Evolutionary conservation across 2,113 vertebrate genomes (phyloP), one percentile per base, ranked within the genome.

Genomic region (Dicentrarchus labrax): DNA sequence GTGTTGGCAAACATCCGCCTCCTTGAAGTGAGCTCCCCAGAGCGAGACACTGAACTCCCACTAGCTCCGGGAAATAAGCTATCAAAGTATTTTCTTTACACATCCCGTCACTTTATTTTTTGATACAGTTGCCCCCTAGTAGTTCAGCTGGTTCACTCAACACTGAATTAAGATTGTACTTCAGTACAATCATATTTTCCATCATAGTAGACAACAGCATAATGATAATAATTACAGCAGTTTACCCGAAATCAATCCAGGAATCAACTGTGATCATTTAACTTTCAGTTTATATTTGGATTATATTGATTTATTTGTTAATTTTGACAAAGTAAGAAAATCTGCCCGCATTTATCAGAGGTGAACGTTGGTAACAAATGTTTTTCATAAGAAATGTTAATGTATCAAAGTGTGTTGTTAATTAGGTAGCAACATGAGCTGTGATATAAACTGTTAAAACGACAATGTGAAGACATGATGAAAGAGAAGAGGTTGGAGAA

Each of bases 1-100:
- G 7, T n/a, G 2, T 39, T 80, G 59, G 47, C 72, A 82, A 75
- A 62, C 66, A 59, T 50, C 79, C 2, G 2, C 19, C 60, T 16
- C 17, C 41, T 43, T 72, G 19, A 76, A 62, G 19, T 56, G 2
- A 72, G 15, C 39, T 39, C 30, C 30, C 43, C 9, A 3, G 11
- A 59, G n/a, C 13, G 2, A 59, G 6, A 48, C 16, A 11, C 62
- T 38, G 43, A 51, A 64, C 36, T 45, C 2, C 1, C 12, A 17
- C 24, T 16, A 8, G 8, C 38, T 22, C 4, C 66, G 36, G 13
- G 10, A 41, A 39, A 24, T 41, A 24, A 53, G 39, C 6, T 16
- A 9, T 39, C 24, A 56, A 10, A 54, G 39, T 6, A 39, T 65
- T 72, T 43, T 47, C 19, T 66, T 8, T 6, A 45, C 11, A 57